These are phyloP conservation scores for Desmodus rotundus DNA, from an alignment of 2,113 vertebrate species.

Conservation along the genomic window DNA sequence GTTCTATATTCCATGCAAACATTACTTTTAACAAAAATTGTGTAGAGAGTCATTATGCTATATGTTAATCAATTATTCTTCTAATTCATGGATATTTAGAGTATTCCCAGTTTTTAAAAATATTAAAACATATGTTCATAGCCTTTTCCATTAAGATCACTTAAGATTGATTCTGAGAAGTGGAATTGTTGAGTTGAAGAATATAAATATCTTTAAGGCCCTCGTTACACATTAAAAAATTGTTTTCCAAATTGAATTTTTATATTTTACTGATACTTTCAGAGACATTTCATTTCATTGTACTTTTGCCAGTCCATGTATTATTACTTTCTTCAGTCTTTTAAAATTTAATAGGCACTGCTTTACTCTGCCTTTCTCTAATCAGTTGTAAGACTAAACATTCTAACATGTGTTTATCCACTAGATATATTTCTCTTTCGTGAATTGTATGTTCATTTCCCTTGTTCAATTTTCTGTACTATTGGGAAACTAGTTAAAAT, in stretches of 20 bases:
- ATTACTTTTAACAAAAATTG: background rate
- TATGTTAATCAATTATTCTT: slow-evolving; percentile 31
- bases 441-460: slow-evolving; percentile 34
- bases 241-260: slow-evolving; percentile 35
- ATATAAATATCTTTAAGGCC: background rate
- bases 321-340: slow-evolving; percentile 21
- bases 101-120: slow-evolving; percentile 7
- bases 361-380: slow-evolving; percentile 34
- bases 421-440: background rate
- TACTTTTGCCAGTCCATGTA: background rate
- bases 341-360: background rate
- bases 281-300: slow-evolving; percentile 10
- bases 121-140: background rate
- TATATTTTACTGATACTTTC: background rate
- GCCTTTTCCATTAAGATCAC: background rate
- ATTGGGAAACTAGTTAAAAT: background rate
- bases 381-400: slow-evolving; percentile 18
- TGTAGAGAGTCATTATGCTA: background rate
- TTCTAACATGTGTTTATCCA: slow-evolving; percentile 12
- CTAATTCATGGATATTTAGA: background rate
- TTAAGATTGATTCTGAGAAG: background rate
- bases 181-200: background rate
- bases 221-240: background rate
- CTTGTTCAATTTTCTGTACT: slow-evolving; percentile 37
- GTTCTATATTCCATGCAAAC: background rate